Base-by-base conservation (phyloP, 2,797 vertebrate species). In the Dendrocincla fuliginosa region DNA sequence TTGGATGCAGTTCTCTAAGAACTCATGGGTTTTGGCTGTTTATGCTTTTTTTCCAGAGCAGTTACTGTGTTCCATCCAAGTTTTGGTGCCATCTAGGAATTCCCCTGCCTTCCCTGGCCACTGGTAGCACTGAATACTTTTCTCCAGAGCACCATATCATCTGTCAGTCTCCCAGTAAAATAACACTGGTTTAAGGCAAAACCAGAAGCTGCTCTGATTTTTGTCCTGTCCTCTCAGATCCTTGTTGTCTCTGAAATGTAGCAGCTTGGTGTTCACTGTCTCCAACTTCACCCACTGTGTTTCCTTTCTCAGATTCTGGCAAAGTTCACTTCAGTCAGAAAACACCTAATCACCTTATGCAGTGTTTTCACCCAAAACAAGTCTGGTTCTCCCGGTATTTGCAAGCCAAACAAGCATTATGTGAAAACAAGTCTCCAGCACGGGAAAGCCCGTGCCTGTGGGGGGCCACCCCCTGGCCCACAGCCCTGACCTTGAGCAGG, bases 301-400 rank as follows among this genome's bases (percentile, higher is more conserved):
- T 79, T 73, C 16, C 11, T 64, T 93, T 86, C 60, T 84, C 10
- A 5, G 18, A 32, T 87, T 89, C 67, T 76, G 49, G n/a, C 37
- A 27, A 74, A 76, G 52, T 68, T 60, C 49, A 76, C 73, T 74
- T 50, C 76, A 70, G 69, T 32, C 56, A 76, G 44, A 90, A 95
- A 85, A 87, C 27, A 71, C 44, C 19, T 82, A 37, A 59, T 68
- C 14, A 37, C 20, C 13, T 37, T 22, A 53, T 22, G 32, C 49
- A 81, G 35, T 84, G 53, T 92, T 89, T 92, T 89, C 50, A 87
- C 18, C 57, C 74, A 11, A 71, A 87, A 68, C 67, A 93, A 87
- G 25, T 18, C 65, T 78, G 52, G 16, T 63, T 86, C 53, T 78
- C 39, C n/a, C 2, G 1, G 49, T 60, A 13, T 89, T 84, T 82